Evolutionary conservation across 2,888 invertebrate genomes (phyloP).

Genomic region (Habroteleia sp.): DNA sequence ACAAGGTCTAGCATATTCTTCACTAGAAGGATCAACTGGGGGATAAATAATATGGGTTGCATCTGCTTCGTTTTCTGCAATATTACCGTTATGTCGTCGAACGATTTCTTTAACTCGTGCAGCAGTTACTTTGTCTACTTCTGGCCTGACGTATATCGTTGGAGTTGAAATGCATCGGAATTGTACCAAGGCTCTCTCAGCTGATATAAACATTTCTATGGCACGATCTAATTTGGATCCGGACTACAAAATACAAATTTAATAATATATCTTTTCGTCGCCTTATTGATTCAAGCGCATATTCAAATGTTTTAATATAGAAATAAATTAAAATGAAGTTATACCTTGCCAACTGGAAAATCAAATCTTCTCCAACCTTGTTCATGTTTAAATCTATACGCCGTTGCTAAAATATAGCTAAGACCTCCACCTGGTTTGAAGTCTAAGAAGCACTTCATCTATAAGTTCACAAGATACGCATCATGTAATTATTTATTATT

Average conservation of each 20-base stretch:
- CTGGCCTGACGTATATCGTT: conserved; percentile 89
- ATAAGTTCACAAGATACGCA: conserved; percentile 73
- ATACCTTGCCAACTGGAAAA: conserved; percentile 91
- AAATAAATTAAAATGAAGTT: not conserved
- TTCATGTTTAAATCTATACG: conserved; percentile 97
- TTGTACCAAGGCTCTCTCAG: conserved; percentile 91
- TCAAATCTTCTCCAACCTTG: conserved; percentile 98
- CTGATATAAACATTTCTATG: conserved; percentile 95
- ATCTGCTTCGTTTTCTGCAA: conserved; percentile 90
- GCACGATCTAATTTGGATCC: conserved; percentile 95
- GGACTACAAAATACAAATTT: conserved; percentile 83
- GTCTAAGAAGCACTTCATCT: conserved; percentile 98
- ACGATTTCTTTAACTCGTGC: conserved; percentile 93
- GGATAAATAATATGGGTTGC: conserved; percentile 96
- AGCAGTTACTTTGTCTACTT: conserved; percentile 91
- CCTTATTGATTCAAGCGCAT: too few relatives aligned
- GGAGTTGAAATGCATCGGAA: conserved; percentile 91
- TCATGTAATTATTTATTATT: conserved; percentile 10
- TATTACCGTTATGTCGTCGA: conserved; percentile 90
- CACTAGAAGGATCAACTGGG: conserved; percentile 90
- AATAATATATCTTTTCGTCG: not conserved
- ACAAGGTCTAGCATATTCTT: conserved; percentile 94
- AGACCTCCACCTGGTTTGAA: conserved; percentile 96
- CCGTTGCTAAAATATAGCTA: conserved; percentile 95
- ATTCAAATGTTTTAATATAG: too few relatives aligned